A percentile compares a stretch with the other conserved stretches of the same genome.
phyloP scores from a whole-genome alignment of 2,888 invertebrate genomes.

The Calliscelio sp. region DNA sequence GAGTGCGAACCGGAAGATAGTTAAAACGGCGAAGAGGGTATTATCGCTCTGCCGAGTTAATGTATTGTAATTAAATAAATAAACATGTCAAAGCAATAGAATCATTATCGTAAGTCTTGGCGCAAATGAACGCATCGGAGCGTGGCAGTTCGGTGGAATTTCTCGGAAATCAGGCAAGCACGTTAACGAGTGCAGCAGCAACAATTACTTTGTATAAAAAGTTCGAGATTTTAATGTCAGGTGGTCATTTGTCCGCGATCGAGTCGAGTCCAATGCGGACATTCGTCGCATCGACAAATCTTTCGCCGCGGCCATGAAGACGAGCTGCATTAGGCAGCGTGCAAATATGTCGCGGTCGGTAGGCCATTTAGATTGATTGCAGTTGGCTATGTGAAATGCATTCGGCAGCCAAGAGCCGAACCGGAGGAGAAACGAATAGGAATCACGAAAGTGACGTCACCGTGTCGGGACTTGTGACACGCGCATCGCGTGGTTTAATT shows the following conservation, averaged over 20 bases:
- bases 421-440: constrained; percentile 75
- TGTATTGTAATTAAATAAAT: constrained; percentile 65
- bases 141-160: constrained; percentile 58
- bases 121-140: constrained; percentile 62
- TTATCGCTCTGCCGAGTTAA: constrained; percentile 57
- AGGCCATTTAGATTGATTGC: constrained; percentile 78
- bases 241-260: constrained; percentile 22
- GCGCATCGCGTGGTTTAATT: constrained; percentile 83
- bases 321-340: constrained; percentile 13
- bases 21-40: constrained; percentile 57
- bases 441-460: constrained; percentile 84
- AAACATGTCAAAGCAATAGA: constrained; percentile 69
- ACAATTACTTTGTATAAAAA: constrained; percentile 35
- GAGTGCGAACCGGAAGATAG: constrained; percentile 66
- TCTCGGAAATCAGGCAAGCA: constrained; percentile 14
- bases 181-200: constrained; percentile 12
- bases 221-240: constrained; percentile 18
- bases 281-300: constrained; percentile 58
- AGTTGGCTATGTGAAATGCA: constrained; percentile 76
- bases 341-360: constrained; percentile 69
- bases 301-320: constrained; percentile 44
- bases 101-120: constrained; percentile 65
- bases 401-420: constrained; percentile 61
- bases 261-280: constrained; percentile 27
- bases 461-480: constrained; percentile 83